Base-by-base conservation (phyloP, 2,888 invertebrate species). In the Sarcophaga carnaria region DNA sequence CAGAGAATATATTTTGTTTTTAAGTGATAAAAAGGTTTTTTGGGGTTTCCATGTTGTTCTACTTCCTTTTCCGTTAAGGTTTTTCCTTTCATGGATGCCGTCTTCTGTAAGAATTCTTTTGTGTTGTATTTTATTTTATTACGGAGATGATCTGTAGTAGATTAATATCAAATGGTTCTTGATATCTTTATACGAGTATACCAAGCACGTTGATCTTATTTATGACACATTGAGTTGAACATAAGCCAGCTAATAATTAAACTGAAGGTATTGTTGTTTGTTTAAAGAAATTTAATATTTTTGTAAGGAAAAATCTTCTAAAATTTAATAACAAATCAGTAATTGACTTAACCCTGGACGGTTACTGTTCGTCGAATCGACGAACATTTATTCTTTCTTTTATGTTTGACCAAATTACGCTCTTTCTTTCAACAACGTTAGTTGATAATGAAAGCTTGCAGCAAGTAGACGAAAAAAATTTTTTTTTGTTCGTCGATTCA, bases 61-160 rank as follows among this genome's bases (percentile, higher is more conserved):
- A 88, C 86, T 88, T 88, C 88, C 88, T 83, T 88, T 88, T 88
- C 88, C 86, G 88, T 71, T 64, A 60, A 5, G 37, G 20, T 47
- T 45, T 64, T 47, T 27, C 71, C 77, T 82, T 77, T 81, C 64
- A 75, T 60, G 37, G 74, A 59, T 54, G 77, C 71, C 62, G 78
- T 66, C 66, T 63, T 74, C 17, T 79, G 27, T 37, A 59, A 67
- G 22, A 75, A 71, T 69, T 71, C 82, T 82, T 83, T 82, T 76
- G 62, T 80, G 12, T 69, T 17, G 4, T 20, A 12, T 59, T 74
- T 80, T 54, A 27, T 67, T 45, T 49, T 64, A 54, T 64, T 14
- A 4, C n/a, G 12, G 47, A 20, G 22, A 74, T 62, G 71, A 79
- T 25, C n/a, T 76, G 54, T 54, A 54, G 10, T 8, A 37, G 76